Evolutionary conservation across 2,113 vertebrate species (phyloP), one percentile per base, ranked within the genome.

Genomic region (Salvelinus sp.): DNA sequence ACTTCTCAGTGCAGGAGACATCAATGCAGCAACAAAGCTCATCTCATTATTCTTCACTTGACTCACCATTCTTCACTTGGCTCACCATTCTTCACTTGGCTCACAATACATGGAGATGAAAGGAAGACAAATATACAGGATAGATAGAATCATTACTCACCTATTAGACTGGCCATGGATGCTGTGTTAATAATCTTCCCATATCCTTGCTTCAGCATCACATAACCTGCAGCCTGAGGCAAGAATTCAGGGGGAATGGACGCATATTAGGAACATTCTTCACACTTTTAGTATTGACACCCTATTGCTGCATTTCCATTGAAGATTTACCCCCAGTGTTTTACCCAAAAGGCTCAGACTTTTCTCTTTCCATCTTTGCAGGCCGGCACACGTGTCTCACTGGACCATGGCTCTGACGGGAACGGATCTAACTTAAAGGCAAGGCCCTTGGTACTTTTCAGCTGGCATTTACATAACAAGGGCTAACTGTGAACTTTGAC

Each of bases 171-270:
- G 94, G 95, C 95, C 94, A 95, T 95, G 93, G 95, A 96, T 91
- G 96, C 95, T 79, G 92, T 96, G 94, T 96, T 97, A 95, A 98
- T 98, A 94, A 97, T 97, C 94, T 96, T 95, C 89, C 95, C 91
- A 72, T 96, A 96, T 93, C 95, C 95, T 93, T 97, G 95, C 92
- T 95, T 96, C 94, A 97, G 94, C 96, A 96, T 97, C 94, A 95
- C 93, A 90, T 90, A 92, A 93, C 95, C 96, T 85, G 94, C 94
- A 89, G 96, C 94, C 95, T 95, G 89, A 92, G 93, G 95, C 93
- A 86, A 93, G 92, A 95, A 96, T 95, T 93, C 93, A 90, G 92
- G 89, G 70, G 58, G 82, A 68, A 91, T 92, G 94, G 92, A 92
- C 91, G 92, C 88, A 91, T 93, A 94, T 73, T 79, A 60, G 69